Evolutionary conservation across 2,113 vertebrate species (phyloP).

Genomic region (Cyanoramphus novaezelandiae): DNA sequence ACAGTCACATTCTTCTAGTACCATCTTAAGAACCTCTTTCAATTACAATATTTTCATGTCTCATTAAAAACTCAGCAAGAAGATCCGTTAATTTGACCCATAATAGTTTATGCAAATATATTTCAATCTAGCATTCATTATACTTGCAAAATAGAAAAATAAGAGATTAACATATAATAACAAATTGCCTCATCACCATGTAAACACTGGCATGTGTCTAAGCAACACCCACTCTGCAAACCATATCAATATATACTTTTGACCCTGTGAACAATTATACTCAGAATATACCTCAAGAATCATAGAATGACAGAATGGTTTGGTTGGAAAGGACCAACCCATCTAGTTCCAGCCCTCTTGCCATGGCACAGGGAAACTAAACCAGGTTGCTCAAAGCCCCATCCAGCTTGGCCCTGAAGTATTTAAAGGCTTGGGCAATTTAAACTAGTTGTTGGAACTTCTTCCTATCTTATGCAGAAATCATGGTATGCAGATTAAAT

Average conservation of each 20-base stretch:
- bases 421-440: neutral
- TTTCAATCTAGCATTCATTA: neutral
- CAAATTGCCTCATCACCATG: neutral
- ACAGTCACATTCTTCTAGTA: neutral
- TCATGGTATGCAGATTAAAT: neutral
- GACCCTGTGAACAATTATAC: neutral
- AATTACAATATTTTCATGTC: neutral
- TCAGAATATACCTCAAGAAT: neutral
- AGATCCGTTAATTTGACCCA: neutral
- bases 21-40: neutral
- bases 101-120: constrained; percentile 15
- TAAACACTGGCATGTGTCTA: neutral
- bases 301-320: neutral
- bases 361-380: neutral
- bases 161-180: neutral
- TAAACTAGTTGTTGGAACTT: neutral
- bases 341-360: neutral
- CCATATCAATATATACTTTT: neutral
- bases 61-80: constrained; percentile 13
- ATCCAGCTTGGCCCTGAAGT: neutral
- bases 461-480: neutral
- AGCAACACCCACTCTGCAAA: neutral
- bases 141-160: constrained; percentile 16
- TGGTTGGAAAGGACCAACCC: neutral
- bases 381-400: neutral